A percentile compares a stretch with the other conserved stretches of the same genome.
Evolutionary conservation across 53 echinoderm and acorn worm species (phyloP).

Genomic region (Paracentrotus lividus): DNA sequence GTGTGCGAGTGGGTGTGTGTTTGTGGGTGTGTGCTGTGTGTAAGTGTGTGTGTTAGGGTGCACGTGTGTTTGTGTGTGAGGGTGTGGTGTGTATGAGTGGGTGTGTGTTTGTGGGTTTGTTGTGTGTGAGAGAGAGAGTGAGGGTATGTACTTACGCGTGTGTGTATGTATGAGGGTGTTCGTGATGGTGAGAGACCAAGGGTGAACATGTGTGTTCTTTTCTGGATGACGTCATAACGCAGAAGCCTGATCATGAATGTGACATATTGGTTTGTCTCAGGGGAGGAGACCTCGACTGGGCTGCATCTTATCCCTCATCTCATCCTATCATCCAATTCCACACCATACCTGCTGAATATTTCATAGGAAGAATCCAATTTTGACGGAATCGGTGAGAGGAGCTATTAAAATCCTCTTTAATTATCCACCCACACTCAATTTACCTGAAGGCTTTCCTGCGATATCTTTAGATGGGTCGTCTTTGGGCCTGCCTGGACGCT

Average conservation of each 20-base stretch:
- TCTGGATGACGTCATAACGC: constrained; percentile 32
- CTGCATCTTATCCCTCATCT: not conserved
- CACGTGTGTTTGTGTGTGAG: too few relatives aligned
- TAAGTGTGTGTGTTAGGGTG: too few relatives aligned
- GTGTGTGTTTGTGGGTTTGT: too few relatives aligned
- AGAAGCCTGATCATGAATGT: constrained; percentile 1
- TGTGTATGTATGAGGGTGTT: not conserved
- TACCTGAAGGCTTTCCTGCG: not conserved
- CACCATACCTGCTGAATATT: not conserved
- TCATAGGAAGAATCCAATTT: constrained; percentile 27
- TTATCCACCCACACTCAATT: constrained; percentile 6
- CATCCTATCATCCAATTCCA: not conserved
- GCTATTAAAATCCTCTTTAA: constrained; percentile 43
- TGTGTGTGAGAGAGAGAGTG: too few relatives aligned
- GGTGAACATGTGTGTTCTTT: not conserved
- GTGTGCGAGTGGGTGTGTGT: too few relatives aligned
- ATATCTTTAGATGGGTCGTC: not conserved
- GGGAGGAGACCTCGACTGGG: not conserved
- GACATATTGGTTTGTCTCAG: not conserved
- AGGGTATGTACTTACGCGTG: too few relatives aligned
- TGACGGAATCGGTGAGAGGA: constrained; percentile 37
- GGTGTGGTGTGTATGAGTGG: too few relatives aligned
- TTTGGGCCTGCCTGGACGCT: not conserved
- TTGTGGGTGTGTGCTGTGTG: too few relatives aligned
- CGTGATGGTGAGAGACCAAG: not conserved